A percentile compares a stretch with the other conserved stretches of the same genome.
phyloP scores from a whole-genome alignment of 1,140 invertebrate genomes.

The Delia radicum region DNA sequence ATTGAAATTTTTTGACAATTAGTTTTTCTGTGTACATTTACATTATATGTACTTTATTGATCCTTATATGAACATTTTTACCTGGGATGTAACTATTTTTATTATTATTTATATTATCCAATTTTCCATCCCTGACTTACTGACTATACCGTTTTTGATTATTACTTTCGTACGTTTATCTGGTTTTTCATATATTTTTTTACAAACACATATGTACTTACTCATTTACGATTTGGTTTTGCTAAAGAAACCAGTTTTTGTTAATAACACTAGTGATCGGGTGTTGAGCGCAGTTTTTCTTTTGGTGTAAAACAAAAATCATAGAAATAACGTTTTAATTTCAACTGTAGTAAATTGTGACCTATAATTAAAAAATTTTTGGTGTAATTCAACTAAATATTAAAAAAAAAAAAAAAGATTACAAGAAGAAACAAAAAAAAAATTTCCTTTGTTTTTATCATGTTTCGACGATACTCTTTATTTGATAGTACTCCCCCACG shows the following conservation, averaged over 20 bases:
- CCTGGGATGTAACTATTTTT: too few species aligned
- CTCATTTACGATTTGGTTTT: not conserved
- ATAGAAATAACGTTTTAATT: not conserved
- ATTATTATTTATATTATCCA: too few species aligned
- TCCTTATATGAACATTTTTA: too few species aligned
- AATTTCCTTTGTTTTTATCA: conserved; percentile 20
- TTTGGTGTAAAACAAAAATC: not conserved
- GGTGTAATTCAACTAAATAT: not conserved
- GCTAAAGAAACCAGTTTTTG: conserved; percentile 3
- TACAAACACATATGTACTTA: too few species aligned
- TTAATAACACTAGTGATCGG: conserved; percentile 6
- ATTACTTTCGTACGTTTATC: not conserved
- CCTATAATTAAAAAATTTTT: not conserved
- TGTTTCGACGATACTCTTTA: conserved; percentile 52
- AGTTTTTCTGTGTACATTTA: too few species aligned
- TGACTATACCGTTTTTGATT: not conserved
- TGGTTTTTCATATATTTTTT: not conserved
- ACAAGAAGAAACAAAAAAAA: not conserved
- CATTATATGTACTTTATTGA: too few species aligned
- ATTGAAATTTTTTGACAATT: too few species aligned
- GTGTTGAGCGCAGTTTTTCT: not conserved
- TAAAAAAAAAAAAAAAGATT: not conserved
- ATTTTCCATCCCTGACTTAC: not conserved
- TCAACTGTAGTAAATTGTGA: not conserved
- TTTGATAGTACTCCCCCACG: conserved; percentile 49